Base-by-base conservation (phyloP, 2,113 vertebrate genomes). In the Aphyosemion australe region DNA sequence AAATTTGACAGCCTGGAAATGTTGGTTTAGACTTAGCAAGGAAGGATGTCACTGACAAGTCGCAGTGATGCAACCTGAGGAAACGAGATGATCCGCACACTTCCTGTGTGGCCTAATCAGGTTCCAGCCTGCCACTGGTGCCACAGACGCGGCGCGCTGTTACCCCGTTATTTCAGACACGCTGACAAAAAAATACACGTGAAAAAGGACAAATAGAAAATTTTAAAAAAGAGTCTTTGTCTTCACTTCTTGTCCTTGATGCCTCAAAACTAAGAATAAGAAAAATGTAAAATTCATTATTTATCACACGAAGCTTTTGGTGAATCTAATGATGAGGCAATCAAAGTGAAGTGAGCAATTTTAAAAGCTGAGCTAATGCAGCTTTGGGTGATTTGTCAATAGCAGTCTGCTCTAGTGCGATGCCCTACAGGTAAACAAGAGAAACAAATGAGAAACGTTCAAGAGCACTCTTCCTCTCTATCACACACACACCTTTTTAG, bases 1-100 rank as follows among this genome's bases (percentile, higher is more conserved):
- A 67, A 8, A 65, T 73, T 64, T 87, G 88, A 87, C 84, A 85
- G 75, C 72, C 80, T 77, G 75, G 85, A 84, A 84, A 85, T 82
- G 82, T 83, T 81, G 79, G 48, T 82, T 86, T 81, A 79, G 71
- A 80, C 78, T 80, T 56, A 74, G 58, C 41, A 20, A 77, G 78
- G 53, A 72, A 75, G 83, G 76, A 84, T 78, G 83, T 85, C 78
- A 73, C 12, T 88, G 87, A 84, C 85, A 88, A 74, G 73, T 63
- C 8, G 19, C 65, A 58, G 69, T 91, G 90, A 91, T 89, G 90
- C 85, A 91, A 91, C 82, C 79, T 73, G 78, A 68, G 84, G 90
- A 91, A 91, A 91, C 65, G 19, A 83, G 80, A 88, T 84, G 75
- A 89, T 87, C 84, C 76, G 76, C 78, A 46, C 45, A 72, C 84